Base-by-base conservation (phyloP, 2,888 invertebrate genomes). In the Apoda limacodes region DNA sequence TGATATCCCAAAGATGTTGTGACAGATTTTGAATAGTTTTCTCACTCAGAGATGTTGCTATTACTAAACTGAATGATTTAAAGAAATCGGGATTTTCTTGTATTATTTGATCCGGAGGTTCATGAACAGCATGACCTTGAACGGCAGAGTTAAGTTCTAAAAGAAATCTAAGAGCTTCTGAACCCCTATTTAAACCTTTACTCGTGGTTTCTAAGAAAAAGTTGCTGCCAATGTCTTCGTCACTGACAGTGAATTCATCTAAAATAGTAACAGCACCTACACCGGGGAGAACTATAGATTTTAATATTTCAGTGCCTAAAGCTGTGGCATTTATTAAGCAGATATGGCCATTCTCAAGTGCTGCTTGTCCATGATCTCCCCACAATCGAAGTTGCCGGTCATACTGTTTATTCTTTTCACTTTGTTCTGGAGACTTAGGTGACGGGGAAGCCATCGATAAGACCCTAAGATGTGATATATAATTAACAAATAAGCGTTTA, bases 321-420 rank as follows among this genome's bases (percentile, higher is more conserved):
- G 93, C 93, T 22, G 91, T 93, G 1, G 95, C 97, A 71, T 97
- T 96, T 42, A 99, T 89, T 13, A 99, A 67, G 63, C 98, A 98
- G 46, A 98, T 88, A 62, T 93, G 91, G 9, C 96, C 89, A 40
- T 85, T 84, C 82, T 98, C 98, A 34, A 99, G 80, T 3, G 92
- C 84, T 41, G 84, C 72, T 74, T 99, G 99, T 0, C 99, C 99
- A 72, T 98, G 96, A 62, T 99, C 98, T 40, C 98, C 98, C 99
- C 99, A 99, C 50, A 99, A 83, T 58, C 95, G 92, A 37, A 93
- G 74, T 68, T 93, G 92, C 50, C 92, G 83, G 67, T 92, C 92
- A 55, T 92, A 92, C 75, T 89, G 90, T 59, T 88, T 86, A 42
- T 81, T 86, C 63, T 88, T 90, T 53, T 90, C 89, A 42, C 85